Conservation (phyloP, 2,113 vertebrate species). For the Cyanocitta stelleri region DNA sequence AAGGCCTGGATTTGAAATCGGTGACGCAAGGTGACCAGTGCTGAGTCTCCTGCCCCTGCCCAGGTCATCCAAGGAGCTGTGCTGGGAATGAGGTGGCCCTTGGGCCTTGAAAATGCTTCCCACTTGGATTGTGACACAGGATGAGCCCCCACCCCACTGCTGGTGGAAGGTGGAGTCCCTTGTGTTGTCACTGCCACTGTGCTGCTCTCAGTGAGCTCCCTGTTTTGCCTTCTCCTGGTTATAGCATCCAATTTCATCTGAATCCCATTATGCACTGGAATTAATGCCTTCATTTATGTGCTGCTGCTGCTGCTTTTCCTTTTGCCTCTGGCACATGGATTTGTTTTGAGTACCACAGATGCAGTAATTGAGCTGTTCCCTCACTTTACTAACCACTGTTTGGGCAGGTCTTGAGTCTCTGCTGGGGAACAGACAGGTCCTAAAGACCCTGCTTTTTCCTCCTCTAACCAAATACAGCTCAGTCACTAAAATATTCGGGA, state of each 20-base stretch:
- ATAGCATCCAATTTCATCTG: neutral
- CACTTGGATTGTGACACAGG: fast-evolving
- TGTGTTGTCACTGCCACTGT: neutral
- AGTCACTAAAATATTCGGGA: neutral
- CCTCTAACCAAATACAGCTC: neutral
- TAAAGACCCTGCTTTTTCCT: neutral
- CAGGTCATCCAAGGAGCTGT: neutral
- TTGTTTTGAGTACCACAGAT: neutral
- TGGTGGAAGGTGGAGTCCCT: neutral
- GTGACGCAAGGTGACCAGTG: fast-evolving
- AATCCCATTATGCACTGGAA: neutral
- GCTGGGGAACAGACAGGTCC: neutral
- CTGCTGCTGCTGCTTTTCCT: neutral
- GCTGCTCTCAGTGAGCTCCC: neutral
- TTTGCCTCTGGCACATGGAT: neutral
- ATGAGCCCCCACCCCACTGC: neutral
- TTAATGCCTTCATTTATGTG: neutral
- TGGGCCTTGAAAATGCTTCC: too few relatives aligned
- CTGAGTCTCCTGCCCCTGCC: neutral
- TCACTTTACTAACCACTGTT: neutral
- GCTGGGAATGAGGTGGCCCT: neutral
- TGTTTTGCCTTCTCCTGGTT: neutral
- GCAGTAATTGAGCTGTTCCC: neutral
- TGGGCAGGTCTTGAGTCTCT: neutral
- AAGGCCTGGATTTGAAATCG: neutral